Percentiles rank a stretch among this genome's conserved stretches.
These are phyloP conservation scores for Spinibarbus caldwelli DNA, from an alignment of 2,797 vertebrate genomes.

Conservation along the genomic window DNA sequence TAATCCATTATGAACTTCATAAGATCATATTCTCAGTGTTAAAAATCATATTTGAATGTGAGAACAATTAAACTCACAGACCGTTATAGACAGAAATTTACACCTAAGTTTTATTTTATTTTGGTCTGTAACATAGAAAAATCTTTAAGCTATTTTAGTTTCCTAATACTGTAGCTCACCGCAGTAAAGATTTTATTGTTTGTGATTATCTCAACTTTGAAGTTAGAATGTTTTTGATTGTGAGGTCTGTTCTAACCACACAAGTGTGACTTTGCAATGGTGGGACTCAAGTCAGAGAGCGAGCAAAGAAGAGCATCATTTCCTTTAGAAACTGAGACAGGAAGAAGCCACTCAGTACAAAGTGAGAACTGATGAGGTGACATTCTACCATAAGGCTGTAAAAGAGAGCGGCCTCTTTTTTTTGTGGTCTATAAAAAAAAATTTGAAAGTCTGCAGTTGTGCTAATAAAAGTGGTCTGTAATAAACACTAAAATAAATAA, in stretches of 20 bases:
- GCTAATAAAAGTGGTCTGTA: neutral
- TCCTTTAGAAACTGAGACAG: conserved; percentile 11
- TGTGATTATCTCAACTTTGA: neutral
- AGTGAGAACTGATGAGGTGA: neutral
- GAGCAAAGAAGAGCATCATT: neutral
- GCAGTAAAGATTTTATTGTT: neutral
- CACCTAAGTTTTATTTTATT: neutral
- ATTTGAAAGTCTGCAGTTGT: neutral
- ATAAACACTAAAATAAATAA: neutral
- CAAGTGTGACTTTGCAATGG: neutral
- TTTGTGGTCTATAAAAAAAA: neutral
- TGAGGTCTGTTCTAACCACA: neutral
- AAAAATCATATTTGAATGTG: neutral
- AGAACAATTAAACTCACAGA: neutral
- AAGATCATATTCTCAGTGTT: neutral
- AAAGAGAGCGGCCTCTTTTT: neutral
- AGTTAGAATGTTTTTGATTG: neutral
- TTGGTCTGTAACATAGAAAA: neutral
- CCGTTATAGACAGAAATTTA: neutral
- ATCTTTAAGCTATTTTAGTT: neutral
- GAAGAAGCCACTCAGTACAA: conserved; percentile 6
- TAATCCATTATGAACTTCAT: neutral
- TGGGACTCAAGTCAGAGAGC: neutral
- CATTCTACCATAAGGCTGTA: neutral
- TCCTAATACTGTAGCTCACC: neutral